Percentiles rank a stretch among this genome's conserved stretches.
Conservation (phyloP, 2,113 vertebrate species). For the Chloropsis hardwickii region DNA sequence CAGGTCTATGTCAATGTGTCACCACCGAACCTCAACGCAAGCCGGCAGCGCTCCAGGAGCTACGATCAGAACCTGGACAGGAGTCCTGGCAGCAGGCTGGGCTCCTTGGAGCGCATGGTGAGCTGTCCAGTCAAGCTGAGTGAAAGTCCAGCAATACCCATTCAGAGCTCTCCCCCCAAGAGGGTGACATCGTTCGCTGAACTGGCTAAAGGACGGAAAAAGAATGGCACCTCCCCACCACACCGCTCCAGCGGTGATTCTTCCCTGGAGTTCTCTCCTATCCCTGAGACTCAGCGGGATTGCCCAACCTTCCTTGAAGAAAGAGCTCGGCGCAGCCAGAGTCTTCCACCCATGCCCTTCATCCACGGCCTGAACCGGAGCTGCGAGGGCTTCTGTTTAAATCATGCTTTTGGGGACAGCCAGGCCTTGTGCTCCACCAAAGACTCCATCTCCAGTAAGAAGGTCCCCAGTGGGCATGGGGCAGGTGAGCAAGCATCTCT, state of each 20-base stretch:
- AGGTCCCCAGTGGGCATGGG: conserved; percentile 36
- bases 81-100: conserved; percentile 78
- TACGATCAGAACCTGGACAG: conserved; percentile 92
- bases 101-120: conserved; percentile 92
- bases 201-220: conserved; percentile 87
- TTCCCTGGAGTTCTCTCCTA: conserved; percentile 86
- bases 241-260: conserved; percentile 71
- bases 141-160: conserved; percentile 71
- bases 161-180: conserved; percentile 70
- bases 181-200: conserved; percentile 95
- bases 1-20: conserved; percentile 91
- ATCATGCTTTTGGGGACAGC: conserved; percentile 28
- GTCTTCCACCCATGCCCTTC: conserved; percentile 77
- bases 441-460: conserved; percentile 9
- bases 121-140: conserved; percentile 93
- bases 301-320: conserved; percentile 55
- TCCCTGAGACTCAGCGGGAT: conserved; percentile 75
- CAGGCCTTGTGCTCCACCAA: conserved; percentile 30
- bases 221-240: conserved; percentile 71
- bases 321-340: conserved; percentile 67
- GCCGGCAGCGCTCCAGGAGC: conserved; percentile 86
- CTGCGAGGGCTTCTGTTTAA: conserved; percentile 69
- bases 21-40: conserved; percentile 75
- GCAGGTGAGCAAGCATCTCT: conserved; percentile 59
- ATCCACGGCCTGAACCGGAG: conserved; percentile 77